phyloP scores from a whole-genome alignment of 2,113 vertebrate genomes.

The Tylochromis polylepis region DNA sequence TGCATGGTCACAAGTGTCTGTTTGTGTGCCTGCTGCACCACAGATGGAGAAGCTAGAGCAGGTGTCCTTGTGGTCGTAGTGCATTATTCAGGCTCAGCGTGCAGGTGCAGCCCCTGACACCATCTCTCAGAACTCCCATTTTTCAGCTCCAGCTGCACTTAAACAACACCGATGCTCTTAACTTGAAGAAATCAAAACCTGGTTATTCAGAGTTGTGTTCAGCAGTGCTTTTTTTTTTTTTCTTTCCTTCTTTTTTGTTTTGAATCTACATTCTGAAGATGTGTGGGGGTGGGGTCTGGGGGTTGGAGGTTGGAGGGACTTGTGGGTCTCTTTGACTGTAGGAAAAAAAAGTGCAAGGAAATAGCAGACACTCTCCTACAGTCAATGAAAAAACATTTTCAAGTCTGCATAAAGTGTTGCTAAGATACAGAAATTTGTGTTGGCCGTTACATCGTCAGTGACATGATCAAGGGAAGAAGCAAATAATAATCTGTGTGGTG shows the following conservation, averaged over 20 bases:
- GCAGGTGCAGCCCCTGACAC: conserved; percentile 59
- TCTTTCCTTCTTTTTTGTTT: background rate
- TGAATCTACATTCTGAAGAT: background rate
- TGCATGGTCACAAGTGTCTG: background rate
- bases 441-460: background rate
- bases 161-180: conserved; percentile 17
- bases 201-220: background rate
- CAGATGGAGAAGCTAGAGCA: conserved; percentile 61
- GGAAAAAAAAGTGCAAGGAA: background rate
- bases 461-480: background rate
- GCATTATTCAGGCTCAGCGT: conserved; percentile 65
- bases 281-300: background rate
- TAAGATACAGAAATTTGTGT: background rate
- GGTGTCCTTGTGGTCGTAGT: conserved; percentile 64
- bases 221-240: background rate
- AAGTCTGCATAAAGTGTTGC: background rate
- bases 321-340: background rate
- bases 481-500: background rate
- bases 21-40: background rate
- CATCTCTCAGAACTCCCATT: conserved; percentile 44
- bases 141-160: conserved; percentile 56
- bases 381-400: background rate
- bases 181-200: conserved; percentile 19
- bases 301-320: background rate
- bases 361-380: background rate